Base-by-base conservation (phyloP, 2,888 invertebrate species). In the Helleia helle region DNA sequence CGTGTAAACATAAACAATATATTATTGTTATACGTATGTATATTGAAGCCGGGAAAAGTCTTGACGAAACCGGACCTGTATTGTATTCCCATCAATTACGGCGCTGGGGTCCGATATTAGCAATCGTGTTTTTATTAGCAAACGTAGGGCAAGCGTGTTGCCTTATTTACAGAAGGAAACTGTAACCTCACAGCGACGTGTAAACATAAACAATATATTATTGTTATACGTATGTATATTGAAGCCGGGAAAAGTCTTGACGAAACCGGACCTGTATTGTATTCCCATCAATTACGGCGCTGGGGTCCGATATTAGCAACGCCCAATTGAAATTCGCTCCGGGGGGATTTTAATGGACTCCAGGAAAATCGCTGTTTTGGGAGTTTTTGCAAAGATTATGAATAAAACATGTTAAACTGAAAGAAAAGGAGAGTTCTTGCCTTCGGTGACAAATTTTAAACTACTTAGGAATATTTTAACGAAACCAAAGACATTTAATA, bases 311-410 rank as follows among this genome's bases (percentile, higher is more conserved):
- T 29, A 22, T 17, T 31, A 41, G 43, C 43, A 36, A 37, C 47
- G 47, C 48, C 44, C 53, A 55, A 68, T 72, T 70, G 65, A 63
- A 66, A 71, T 67, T 69, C 66, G 64, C 63, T 64, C 58, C 56
- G 50, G 53, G 56, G 53, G 55, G 48, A 59, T 63, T 69, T 65
- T 67, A 73, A 72, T 71, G 70, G 69, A 68, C 64, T 68, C 56
- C 54, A 47, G 58, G 60, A 58, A 68, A 75, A 71, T 71, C 69
- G 66, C 54, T 73, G 71, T 75, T 74, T 72, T 60, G 65, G 65
- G 66, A 67, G 57, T 67, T 68, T 59, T 62, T 63, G 62, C 64
- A 62, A 56, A 52, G 60, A 62, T 66, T 61, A 74, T 76, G 74
- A 77, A 79, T 77, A 73, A 76, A 74, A 79, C 75, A 77, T 77